Evolutionary conservation across 92 coral and sea anemone species (phyloP), one percentile per base, ranked within the genome.

Genomic region (Heteractis magnifica): DNA sequence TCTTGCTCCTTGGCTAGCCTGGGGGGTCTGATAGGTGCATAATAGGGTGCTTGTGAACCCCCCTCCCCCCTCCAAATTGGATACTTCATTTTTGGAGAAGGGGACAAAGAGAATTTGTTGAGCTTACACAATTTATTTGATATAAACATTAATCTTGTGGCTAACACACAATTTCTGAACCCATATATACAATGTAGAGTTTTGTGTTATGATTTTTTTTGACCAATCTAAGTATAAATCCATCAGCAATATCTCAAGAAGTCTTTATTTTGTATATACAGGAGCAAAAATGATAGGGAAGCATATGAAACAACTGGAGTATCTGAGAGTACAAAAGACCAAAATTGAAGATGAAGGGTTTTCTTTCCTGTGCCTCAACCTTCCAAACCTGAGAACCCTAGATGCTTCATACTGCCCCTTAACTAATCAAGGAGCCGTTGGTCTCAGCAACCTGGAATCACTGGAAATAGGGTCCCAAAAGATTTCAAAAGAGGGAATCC

Each of bases 201-300:
- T 59, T 59, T 59, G 65, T 59, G 16, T 59, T 34, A 34, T 1
- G 44, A 34, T 34, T 34, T 34, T 26, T 34, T 34, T 34, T 34
- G 2, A 34, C 44, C 44, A 34, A 34, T 0, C 3, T 34, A 34
- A 34, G 44, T 34, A 34, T 34, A 2, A 34, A 34, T 34, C 44
- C 44, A 34, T 34, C 44, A 34, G 44, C 44, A 34, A 65, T 0
- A 20, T 65, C 6, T 18, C 72, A 14, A 20, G 2, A 65, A n/a
- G 41, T 41, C 10, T 73, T 15, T 10, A 10, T 4, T 50, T 26
- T 14, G 65, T 70, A 19, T 65, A 15, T 7, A 6, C 77, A 95
- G 98, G 97, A 79, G 89, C 94, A 49, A 90, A 87, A 62, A 97
- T 93, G 20, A 88, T 95, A 77, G 98, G 94, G 70, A 93, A 90